Conservation (phyloP, 2,113 vertebrate genomes). For the Lophura nycthemera region DNA sequence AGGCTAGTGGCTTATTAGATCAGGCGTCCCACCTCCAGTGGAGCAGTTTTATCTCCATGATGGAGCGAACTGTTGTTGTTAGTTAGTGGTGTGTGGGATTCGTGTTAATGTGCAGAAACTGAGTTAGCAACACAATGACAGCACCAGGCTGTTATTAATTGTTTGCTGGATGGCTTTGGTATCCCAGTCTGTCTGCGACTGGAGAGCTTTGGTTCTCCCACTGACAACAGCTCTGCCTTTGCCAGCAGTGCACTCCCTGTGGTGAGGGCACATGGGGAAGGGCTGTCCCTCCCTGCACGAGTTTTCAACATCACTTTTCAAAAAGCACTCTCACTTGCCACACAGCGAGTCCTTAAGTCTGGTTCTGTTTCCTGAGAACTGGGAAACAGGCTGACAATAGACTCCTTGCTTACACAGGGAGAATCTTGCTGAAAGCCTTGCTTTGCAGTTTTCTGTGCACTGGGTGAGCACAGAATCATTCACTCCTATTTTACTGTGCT, state of each 20-base stretch:
- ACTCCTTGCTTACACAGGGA: neutral
- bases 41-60: neutral
- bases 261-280: neutral
- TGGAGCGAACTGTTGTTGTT: neutral
- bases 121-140: neutral
- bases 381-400: neutral
- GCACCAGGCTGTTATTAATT: neutral
- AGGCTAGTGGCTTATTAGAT: neutral
- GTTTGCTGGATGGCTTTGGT: neutral
- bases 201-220: neutral
- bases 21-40: neutral
- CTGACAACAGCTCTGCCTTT: neutral
- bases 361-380: neutral
- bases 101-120: neutral
- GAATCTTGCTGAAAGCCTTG: neutral
- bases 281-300: neutral
- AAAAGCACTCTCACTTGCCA: neutral
- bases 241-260: accelerated
- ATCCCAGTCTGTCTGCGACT: neutral
- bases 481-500: neutral
- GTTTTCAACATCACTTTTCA: neutral
- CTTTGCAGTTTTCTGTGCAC: neutral
- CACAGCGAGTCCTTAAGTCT: neutral
- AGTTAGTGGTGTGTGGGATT: neutral
- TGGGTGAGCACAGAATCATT: neutral